Evolutionary conservation across 2,113 vertebrate species (phyloP).

Genomic region (Aleadryas rufinucha): DNA sequence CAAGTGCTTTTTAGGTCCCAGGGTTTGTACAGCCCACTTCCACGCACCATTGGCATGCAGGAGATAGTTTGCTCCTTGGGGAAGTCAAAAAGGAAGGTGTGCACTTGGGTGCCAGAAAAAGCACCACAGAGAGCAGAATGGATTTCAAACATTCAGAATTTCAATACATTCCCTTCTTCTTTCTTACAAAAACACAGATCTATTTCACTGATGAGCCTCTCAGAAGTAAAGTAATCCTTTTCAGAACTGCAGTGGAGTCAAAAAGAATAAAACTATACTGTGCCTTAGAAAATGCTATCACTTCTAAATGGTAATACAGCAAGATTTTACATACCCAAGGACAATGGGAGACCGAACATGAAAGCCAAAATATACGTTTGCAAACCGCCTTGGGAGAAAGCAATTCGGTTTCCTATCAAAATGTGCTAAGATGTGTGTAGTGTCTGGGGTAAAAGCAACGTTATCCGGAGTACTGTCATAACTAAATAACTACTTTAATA

Average conservation of each 20-base stretch:
- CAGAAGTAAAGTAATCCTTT: neutral
- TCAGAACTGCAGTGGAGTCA: neutral
- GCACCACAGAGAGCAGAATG: neutral
- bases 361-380: neutral
- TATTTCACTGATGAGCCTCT: neutral
- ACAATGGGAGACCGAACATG: neutral
- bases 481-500: neutral
- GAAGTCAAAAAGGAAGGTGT: neutral
- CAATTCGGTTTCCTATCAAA: neutral
- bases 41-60: rapidly evolving
- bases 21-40: neutral
- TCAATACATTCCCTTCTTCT: neutral
- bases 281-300: neutral
- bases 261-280: neutral
- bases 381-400: neutral
- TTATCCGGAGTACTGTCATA: neutral
- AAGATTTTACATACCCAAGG: neutral
- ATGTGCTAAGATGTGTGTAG: neutral
- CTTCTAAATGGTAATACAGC: neutral
- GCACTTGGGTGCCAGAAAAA: neutral
- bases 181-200: neutral
- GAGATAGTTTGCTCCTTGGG: neutral
- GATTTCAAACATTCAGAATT: neutral
- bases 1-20: neutral
- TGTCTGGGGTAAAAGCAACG: neutral